A percentile compares a stretch with the other conserved stretches of the same genome.
Evolutionary conservation across 2,888 invertebrate genomes (phyloP).

Genomic region (Eucera pruinosa): DNA sequence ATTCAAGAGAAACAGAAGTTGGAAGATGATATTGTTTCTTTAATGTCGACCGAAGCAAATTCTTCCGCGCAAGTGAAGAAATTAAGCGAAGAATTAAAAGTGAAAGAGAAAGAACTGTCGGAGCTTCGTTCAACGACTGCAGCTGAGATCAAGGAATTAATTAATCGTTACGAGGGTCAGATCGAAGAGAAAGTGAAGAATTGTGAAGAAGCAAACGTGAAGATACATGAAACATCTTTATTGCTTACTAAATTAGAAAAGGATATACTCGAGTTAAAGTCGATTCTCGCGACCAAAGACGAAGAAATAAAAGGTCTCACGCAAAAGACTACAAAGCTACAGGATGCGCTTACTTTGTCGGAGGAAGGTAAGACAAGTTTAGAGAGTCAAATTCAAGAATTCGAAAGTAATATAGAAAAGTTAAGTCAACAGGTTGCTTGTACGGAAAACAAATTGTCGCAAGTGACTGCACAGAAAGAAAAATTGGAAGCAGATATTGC

Average conservation of each 20-base stretch:
- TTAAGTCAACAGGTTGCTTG: constrained; percentile 86
- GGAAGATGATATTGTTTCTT: constrained; percentile 84
- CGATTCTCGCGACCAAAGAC: constrained; percentile 76
- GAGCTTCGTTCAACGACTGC: constrained; percentile 72
- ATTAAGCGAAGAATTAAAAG: constrained; percentile 86
- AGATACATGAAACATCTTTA: constrained; percentile 71
- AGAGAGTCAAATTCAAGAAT: constrained; percentile 76
- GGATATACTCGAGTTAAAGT: constrained; percentile 76
- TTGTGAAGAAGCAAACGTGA: constrained; percentile 75
- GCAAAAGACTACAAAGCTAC: constrained; percentile 78
- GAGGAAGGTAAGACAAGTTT: constrained; percentile 79
- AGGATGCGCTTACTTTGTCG: constrained; percentile 75
- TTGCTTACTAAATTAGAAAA: constrained; percentile 76
- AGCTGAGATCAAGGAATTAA: constrained; percentile 77
- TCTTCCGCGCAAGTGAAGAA: constrained; percentile 87
- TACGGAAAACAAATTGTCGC: constrained; percentile 86
- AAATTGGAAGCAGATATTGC: constrained; percentile 87
- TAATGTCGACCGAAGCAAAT: constrained; percentile 87
- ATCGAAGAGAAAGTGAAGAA: constrained; percentile 76
- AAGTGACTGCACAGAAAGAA: constrained; percentile 86
- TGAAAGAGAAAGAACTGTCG: constrained; percentile 86
- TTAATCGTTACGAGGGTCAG: constrained; percentile 77
- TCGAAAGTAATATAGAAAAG: constrained; percentile 82
- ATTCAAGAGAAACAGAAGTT: constrained; percentile 79
- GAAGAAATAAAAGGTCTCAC: constrained; percentile 79